phyloP scores from a whole-genome alignment of 2,797 vertebrate genomes.

The Novumbra hubbsi region DNA sequence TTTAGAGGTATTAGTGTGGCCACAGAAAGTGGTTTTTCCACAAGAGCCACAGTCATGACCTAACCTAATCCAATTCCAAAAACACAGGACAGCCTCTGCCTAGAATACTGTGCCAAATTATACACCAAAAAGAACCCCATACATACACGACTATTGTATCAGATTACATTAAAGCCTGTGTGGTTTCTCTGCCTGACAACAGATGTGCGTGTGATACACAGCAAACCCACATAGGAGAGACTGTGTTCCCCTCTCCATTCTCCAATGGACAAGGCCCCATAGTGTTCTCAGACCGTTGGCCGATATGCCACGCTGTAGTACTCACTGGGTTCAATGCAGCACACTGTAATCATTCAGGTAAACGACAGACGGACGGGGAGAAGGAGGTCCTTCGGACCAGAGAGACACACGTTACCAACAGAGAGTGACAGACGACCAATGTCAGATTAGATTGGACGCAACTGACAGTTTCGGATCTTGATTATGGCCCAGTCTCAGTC shows the following conservation, averaged over 20 bases:
- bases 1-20: not conserved
- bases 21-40: not conserved
- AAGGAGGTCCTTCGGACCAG: not conserved
- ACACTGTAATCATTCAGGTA: not conserved
- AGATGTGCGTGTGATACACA: not conserved
- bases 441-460: not conserved
- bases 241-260: not conserved
- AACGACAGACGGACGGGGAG: not conserved
- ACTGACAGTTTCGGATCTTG: no score
- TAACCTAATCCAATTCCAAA: not conserved
- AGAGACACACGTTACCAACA: not conserved
- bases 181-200: slow-evolving; percentile 3
- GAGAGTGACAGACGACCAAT: not conserved
- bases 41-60: not conserved
- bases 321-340: no score
- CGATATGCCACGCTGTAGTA: not conserved
- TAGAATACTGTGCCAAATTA: not conserved
- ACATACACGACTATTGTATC: not conserved
- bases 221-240: not conserved
- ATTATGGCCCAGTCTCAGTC: no score
- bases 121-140: not conserved
- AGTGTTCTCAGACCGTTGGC: not conserved
- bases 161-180: not conserved
- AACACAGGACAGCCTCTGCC: not conserved
- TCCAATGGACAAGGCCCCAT: not conserved